Evolutionary conservation across 2,888 invertebrate genomes (phyloP).

Genomic region (Quadriops clusia): DNA sequence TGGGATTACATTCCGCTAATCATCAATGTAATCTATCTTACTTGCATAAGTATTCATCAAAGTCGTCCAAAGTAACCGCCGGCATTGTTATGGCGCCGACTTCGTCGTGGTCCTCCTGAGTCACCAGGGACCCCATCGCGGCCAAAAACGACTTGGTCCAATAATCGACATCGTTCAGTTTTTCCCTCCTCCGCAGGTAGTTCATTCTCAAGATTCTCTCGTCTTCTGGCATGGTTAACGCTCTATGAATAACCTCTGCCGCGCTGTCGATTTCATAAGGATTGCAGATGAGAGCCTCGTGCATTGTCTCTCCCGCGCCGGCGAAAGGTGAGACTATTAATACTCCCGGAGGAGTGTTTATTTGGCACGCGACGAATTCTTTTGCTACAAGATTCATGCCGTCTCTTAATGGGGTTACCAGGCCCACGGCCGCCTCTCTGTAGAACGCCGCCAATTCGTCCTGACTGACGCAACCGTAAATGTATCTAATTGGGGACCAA

Average conservation of each 20-base stretch:
- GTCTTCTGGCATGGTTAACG: constrained; percentile 82
- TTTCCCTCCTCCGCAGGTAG: constrained; percentile 66
- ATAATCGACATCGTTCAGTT: constrained; percentile 71
- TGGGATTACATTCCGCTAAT: not conserved
- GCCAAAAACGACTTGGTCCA: constrained; percentile 84
- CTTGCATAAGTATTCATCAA: constrained; percentile 80
- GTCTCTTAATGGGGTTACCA: constrained; percentile 78
- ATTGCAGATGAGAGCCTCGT: constrained; percentile 80
- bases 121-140: constrained; percentile 67
- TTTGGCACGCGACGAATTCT: constrained; percentile 87
- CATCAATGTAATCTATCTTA: constrained; percentile 37
- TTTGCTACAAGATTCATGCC: constrained; percentile 90
- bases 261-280: constrained; percentile 82
- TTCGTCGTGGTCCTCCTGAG: constrained; percentile 66
- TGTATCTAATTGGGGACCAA: constrained; percentile 86
- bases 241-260: constrained; percentile 76
- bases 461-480: constrained; percentile 79
- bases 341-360: constrained; percentile 72
- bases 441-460: constrained; percentile 79
- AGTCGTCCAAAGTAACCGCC: constrained; percentile 82
- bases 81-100: constrained; percentile 77
- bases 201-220: constrained; percentile 79
- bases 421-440: constrained; percentile 73
- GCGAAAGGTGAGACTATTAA: constrained; percentile 83
- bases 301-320: constrained; percentile 89